Conservation (phyloP, 2,113 vertebrate species). For the Lagopus muta region DNA sequence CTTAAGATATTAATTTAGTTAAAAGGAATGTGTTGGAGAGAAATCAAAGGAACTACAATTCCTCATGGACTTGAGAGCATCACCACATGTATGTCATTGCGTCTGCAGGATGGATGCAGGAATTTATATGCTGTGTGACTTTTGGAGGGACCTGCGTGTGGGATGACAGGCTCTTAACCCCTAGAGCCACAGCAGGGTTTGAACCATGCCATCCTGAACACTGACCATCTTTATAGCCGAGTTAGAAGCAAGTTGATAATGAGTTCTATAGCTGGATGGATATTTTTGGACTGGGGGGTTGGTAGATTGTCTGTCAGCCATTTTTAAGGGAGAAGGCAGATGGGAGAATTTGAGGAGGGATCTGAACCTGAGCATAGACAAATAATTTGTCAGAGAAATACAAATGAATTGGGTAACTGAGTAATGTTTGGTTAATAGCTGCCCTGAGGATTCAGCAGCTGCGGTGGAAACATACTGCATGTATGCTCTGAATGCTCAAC, state of each 20-base stretch:
- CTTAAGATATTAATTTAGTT: background rate
- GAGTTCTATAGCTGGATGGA: background rate
- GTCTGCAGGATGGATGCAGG: background rate
- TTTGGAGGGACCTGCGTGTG: background rate
- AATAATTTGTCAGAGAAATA: background rate
- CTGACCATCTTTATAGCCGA: background rate
- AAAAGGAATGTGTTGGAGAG: background rate
- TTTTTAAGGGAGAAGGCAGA: background rate
- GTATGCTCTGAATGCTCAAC: background rate
- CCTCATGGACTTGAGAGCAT: background rate
- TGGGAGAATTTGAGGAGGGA: background rate
- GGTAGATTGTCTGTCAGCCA: background rate
- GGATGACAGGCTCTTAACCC: background rate
- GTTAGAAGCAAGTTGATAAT: background rate
- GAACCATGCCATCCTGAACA: background rate
- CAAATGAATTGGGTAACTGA: background rate
- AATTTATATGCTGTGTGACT: background rate
- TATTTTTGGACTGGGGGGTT: background rate
- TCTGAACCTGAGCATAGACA: background rate
- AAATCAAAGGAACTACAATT: background rate
- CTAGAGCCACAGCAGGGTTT: background rate
- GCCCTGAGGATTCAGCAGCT: background rate
- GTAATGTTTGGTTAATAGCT: rapidly evolving
- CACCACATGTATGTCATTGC: background rate
- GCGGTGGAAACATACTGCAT: rapidly evolving